Evolutionary conservation across 2,888 invertebrate genomes (phyloP).

Genomic region (Urechis unicinctus): DNA sequence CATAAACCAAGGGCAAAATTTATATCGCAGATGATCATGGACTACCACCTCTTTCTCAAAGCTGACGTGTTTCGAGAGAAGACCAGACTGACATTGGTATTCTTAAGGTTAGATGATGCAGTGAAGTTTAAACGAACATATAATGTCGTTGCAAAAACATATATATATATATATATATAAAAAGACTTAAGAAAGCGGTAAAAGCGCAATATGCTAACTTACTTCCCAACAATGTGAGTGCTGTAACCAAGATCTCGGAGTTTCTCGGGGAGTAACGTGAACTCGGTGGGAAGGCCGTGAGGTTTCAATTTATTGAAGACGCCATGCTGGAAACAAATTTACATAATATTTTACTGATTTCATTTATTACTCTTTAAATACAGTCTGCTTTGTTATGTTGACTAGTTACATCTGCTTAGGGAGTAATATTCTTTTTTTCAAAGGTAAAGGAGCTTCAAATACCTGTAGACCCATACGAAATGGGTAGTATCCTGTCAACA

Average conservation of each 20-base stretch:
- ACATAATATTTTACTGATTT: neutral
- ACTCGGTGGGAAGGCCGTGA: constrained; percentile 31
- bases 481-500: constrained; percentile 20
- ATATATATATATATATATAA: neutral
- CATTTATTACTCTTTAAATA: neutral
- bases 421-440: neutral
- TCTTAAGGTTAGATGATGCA: too few species aligned
- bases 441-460: neutral
- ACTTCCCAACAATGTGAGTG: constrained; percentile 35
- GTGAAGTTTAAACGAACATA: too few species aligned
- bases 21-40: too few species aligned
- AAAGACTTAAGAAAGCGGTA: too few species aligned
- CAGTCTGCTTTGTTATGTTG: too few species aligned
- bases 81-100: too few species aligned
- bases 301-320: constrained; percentile 27
- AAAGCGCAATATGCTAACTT: constrained; percentile 1
- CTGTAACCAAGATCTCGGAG: constrained; percentile 37
- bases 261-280: constrained; percentile 32
- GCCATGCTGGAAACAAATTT: constrained; percentile 24
- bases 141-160: too few species aligned
- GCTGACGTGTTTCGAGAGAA: too few species aligned
- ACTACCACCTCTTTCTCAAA: too few species aligned
- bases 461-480: constrained; percentile 20
- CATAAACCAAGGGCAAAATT: too few species aligned
- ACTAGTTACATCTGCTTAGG: neutral